Evolutionary conservation across 2,888 invertebrate genomes (phyloP), one percentile per base, ranked within the genome.

Genomic region (Drosophila affinis): DNA sequence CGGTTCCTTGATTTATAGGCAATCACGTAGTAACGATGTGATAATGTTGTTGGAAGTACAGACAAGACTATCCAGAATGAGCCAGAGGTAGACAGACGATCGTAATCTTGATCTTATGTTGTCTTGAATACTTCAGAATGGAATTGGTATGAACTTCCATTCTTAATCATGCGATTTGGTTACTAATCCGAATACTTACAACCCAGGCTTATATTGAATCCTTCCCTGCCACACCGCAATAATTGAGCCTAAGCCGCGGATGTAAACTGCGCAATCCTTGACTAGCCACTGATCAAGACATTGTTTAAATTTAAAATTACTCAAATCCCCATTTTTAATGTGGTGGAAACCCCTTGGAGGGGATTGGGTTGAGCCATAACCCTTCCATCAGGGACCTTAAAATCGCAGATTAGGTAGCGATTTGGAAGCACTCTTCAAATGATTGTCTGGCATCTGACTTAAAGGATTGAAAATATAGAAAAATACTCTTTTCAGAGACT

Each of bases 251-350:
- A 72, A 72, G 51, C 72, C 55, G 18, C 34, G 72, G 48, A 54
- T 58, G 29, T 53, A 67, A 52, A 55, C 60, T 67, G 68, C 52
- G 54, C 71, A 71, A 61, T 32, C 49, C 47, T 47, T 14, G n/a
- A 29, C 53, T 45, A 21, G 12, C 7, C 7, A n/a, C 39, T 39
- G n/a, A n/a, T 39, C 39, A 39, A n/a, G n/a, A 39, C n/a, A 32
- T 21, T 18, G 24, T 45, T 29, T 49, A 21, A 39, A 17, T 7
- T 49, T 45, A 46, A 24, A 62, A 69, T 65, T 70, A 63, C 61
- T 55, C 49, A 80, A 86, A 81, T 85, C 79, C 74, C 63, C 63
- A 71, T 79, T 39, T 79, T 87, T 73, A 81, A 75, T 74, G 70
- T 44, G 47, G 32, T 14, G 77, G 65, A 83, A 79, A 76, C 69